A percentile compares a stretch with the other conserved stretches of the same genome.
phyloP scores from a whole-genome alignment of 2,797 vertebrate species.

The Coregonus sp. region DNA sequence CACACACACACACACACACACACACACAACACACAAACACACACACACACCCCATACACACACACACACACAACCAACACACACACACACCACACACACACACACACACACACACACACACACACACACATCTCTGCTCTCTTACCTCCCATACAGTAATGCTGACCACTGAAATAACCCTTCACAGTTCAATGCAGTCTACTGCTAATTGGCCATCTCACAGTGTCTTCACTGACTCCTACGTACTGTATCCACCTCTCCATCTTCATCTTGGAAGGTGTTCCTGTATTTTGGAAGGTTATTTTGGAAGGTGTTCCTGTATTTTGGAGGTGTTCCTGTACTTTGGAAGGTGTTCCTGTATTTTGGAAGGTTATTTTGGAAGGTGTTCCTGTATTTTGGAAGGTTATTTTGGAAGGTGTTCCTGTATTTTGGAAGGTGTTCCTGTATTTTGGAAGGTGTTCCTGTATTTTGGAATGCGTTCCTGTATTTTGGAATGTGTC shows the following conservation, averaged over 20 bases:
- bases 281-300: too few species aligned
- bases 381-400: too few species aligned
- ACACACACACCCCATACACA: constrained; percentile 71
- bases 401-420: too few species aligned
- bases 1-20: constrained; percentile 63
- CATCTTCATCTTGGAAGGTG: too few species aligned
- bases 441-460: too few species aligned
- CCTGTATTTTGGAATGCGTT: too few species aligned
- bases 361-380: too few species aligned
- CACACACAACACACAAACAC: constrained; percentile 72
- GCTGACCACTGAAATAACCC: constrained; percentile 32
- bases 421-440: too few species aligned
- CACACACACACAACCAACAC: constrained; percentile 67
- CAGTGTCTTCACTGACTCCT: too few species aligned
- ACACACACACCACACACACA: constrained; percentile 64
- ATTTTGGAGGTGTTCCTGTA: too few species aligned
- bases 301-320: too few species aligned
- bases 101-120: constrained; percentile 73
- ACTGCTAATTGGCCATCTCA: constrained; percentile 48
- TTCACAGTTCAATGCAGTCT: constrained; percentile 27
- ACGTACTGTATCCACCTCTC: constrained; percentile 28
- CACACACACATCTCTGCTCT: constrained; percentile 45
- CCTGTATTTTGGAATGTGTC: neutral
- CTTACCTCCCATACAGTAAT: constrained; percentile 16
- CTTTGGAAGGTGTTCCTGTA: too few species aligned